phyloP scores from a whole-genome alignment of 2,113 vertebrate species.

The Seriola rivoliana region DNA sequence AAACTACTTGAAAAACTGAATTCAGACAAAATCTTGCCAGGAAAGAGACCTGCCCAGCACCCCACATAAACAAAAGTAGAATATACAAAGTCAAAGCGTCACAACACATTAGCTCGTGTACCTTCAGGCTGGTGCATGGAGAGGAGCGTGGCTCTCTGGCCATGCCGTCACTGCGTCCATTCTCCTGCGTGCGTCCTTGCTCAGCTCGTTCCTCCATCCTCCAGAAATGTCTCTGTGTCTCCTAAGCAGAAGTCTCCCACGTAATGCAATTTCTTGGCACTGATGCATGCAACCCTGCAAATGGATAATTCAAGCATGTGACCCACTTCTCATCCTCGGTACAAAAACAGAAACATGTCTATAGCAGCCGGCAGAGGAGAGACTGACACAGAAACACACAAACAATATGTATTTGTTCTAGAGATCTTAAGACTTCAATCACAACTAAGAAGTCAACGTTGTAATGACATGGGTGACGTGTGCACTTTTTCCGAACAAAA shows the following conservation, averaged over 20 bases:
- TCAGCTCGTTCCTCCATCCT: conserved; percentile 75
- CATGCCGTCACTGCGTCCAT: conserved; percentile 57
- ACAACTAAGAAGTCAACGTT: conserved; percentile 12
- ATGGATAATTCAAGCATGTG: conserved; percentile 82
- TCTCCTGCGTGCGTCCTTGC: conserved; percentile 61
- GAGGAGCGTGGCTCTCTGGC: conserved; percentile 39
- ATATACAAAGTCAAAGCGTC: not conserved
- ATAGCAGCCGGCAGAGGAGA: conserved; percentile 18
- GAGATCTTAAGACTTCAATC: conserved; percentile 27
- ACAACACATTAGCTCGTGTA: conserved; percentile 40
- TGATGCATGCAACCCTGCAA: conserved; percentile 81
- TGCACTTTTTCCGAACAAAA: conserved; percentile 20
- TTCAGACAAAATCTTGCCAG: not conserved
- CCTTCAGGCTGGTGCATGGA: conserved; percentile 77
- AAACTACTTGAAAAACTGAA: not conserved
- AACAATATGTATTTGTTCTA: conserved; percentile 6
- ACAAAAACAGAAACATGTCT: conserved; percentile 52
- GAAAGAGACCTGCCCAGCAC: not conserved
- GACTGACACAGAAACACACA: conserved; percentile 29
- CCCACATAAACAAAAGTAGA: not conserved
- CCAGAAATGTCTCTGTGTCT: conserved; percentile 62
- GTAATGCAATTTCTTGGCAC: conserved; percentile 76
- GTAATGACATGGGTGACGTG: not conserved
- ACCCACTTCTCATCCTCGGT: conserved; percentile 75
- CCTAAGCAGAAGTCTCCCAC: conserved; percentile 70